Evolutionary conservation across 2,113 vertebrate genomes (phyloP).

Genomic region (Leptosomus discolor): DNA sequence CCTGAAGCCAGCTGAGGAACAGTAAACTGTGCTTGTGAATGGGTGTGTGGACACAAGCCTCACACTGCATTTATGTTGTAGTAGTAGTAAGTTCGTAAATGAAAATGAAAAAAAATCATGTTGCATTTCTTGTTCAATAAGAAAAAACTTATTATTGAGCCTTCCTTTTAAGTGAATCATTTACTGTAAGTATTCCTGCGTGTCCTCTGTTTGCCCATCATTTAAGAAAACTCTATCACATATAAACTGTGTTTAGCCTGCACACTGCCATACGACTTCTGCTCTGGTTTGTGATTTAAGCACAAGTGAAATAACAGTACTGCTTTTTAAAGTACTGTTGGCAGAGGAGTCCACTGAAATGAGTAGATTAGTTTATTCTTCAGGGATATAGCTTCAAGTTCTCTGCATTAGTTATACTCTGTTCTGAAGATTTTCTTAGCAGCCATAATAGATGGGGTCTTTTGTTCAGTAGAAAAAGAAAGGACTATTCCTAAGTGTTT

Average conservation of each 20-base stretch:
- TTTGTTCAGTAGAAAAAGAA: background rate
- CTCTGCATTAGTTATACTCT: background rate
- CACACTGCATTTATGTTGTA: background rate
- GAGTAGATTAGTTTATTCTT: conserved; percentile 12
- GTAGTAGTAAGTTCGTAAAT: background rate
- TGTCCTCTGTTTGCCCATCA: background rate
- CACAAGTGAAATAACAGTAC: background rate
- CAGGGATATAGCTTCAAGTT: background rate
- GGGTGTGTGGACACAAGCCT: background rate
- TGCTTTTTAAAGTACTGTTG: background rate
- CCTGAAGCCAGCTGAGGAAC: background rate
- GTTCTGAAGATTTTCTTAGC: background rate
- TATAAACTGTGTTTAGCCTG: background rate
- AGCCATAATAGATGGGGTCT: background rate
- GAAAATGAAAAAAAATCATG: background rate
- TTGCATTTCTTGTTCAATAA: background rate
- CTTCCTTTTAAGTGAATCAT: background rate
- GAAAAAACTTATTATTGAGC: background rate
- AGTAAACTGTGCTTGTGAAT: background rate
- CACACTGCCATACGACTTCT: accelerated
- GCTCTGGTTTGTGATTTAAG: background rate
- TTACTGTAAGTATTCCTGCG: background rate
- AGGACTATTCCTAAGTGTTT: background rate
- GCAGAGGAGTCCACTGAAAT: background rate
- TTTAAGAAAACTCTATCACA: background rate